These are phyloP conservation scores for Branchellion lobata DNA, from an alignment of 2,888 invertebrate genomes.

Conservation along the genomic window DNA sequence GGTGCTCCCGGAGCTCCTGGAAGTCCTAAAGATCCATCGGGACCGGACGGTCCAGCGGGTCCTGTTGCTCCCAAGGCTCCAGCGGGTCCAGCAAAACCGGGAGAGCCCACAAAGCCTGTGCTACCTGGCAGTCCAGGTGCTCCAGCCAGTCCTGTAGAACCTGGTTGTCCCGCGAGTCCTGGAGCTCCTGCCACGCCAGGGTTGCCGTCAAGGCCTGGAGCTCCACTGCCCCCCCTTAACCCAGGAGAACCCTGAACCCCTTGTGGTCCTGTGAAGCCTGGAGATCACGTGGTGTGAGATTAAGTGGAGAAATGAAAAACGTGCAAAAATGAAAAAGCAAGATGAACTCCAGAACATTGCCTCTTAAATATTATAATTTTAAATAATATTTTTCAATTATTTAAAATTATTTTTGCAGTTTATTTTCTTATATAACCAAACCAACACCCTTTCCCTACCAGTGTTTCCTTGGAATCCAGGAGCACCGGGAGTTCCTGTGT, in stretches of 20 bases:
- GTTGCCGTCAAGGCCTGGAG: constrained; percentile 8
- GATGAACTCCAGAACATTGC: no score
- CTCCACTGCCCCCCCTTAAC: no score
- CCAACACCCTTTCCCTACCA: neutral
- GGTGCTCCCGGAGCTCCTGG: neutral
- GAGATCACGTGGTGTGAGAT: constrained; percentile 30
- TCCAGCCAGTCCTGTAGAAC: constrained; percentile 11
- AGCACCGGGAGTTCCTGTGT: constrained; percentile 22
- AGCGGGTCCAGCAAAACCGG: constrained; percentile 34
- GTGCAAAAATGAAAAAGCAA: no score
- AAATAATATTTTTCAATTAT: no score
- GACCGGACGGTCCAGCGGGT: neutral
- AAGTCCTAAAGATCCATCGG: neutral
- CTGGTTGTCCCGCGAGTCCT: neutral
- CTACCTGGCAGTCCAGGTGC: neutral
- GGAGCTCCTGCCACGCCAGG: neutral
- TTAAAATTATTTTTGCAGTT: no score
- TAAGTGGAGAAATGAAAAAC: neutral
- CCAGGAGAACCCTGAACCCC: constrained; percentile 33
- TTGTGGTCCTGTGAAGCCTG: constrained; percentile 23
- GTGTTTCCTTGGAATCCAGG: constrained; percentile 27
- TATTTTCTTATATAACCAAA: neutral
- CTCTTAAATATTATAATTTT: no score
- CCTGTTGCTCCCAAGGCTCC: constrained; percentile 23
- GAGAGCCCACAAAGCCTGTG: constrained; percentile 4